Evolutionary conservation across 2,797 vertebrate genomes (phyloP).

Genomic region (Falco novaeseelandiae): DNA sequence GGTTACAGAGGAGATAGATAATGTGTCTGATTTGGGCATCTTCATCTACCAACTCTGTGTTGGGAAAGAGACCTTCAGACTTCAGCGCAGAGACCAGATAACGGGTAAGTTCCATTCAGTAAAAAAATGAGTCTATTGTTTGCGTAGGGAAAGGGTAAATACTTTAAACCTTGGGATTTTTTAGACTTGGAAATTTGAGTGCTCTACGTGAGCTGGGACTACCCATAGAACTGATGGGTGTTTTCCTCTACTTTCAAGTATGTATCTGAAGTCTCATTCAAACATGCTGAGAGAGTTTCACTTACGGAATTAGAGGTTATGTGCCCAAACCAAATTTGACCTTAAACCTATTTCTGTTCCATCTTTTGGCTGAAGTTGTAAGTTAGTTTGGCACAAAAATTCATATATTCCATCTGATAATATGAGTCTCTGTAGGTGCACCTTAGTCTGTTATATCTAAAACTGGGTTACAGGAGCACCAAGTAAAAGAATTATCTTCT

Average conservation of each 20-base stretch:
- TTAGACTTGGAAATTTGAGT: not conserved
- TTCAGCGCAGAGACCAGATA: conserved; percentile 85
- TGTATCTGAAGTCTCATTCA: not conserved
- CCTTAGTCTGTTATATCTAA: not conserved
- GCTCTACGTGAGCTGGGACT: not conserved
- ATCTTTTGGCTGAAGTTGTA: not conserved
- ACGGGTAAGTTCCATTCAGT: conserved; percentile 71
- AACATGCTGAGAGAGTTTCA: not conserved
- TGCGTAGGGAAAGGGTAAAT: not conserved
- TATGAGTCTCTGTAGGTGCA: not conserved
- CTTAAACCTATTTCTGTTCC: not conserved
- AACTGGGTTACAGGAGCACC: not conserved
- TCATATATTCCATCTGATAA: not conserved
- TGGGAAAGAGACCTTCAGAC: conserved; percentile 90
- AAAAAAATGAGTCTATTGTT: accelerated
- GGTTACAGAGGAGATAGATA: conserved; percentile 90
- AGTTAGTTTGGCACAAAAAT: not conserved
- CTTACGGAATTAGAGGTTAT: not conserved
- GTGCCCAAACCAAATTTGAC: not conserved
- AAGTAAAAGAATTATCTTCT: not conserved
- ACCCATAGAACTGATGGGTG: not conserved
- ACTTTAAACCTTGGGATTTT: not conserved
- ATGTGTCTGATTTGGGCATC: conserved; percentile 88
- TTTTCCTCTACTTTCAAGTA: not conserved
- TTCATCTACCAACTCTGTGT: conserved; percentile 92